Conservation (phyloP, 2,888 invertebrate species). For the Iselma pallidipennis region DNA sequence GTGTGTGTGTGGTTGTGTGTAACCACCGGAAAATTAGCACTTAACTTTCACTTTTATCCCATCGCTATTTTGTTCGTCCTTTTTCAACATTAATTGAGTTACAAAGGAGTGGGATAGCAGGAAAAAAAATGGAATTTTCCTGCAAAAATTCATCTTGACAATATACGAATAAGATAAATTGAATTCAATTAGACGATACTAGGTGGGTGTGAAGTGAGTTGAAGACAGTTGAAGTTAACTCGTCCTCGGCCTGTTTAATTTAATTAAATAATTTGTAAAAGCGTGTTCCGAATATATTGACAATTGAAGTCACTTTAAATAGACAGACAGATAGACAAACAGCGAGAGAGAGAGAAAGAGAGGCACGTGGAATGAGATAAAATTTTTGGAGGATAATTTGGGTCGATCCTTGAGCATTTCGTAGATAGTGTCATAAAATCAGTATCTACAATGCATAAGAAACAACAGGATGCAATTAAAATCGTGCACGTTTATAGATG, state of each 20-base stretch:
- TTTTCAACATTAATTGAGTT: slow-evolving; percentile 30
- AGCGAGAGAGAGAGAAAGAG: too few species aligned
- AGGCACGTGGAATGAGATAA: too few species aligned
- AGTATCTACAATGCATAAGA: too few species aligned
- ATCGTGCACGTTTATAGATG: too few species aligned
- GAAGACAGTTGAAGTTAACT: slow-evolving; percentile 39
- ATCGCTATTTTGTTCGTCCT: slow-evolving; percentile 36
- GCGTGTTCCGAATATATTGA: slow-evolving; percentile 54
- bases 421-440: too few species aligned
- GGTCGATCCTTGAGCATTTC: too few species aligned
- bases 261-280: slow-evolving; percentile 57
- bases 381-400: too few species aligned
- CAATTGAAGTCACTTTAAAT: slow-evolving; percentile 46
- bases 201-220: slow-evolving; percentile 40
- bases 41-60: slow-evolving; percentile 51
- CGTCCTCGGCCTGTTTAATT: slow-evolving; percentile 46
- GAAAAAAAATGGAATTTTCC: neutral
- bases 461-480: too few species aligned
- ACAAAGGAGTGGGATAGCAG: neutral
- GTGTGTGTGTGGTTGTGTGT: too few species aligned
- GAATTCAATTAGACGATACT: slow-evolving; percentile 46
- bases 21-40: slow-evolving; percentile 51
- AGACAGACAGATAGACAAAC: slow-evolving; percentile 30
- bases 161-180: too few species aligned
- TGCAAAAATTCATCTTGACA: slow-evolving; percentile 45